These are phyloP conservation scores for Calliopsis andreniformis DNA, from an alignment of 1,140 invertebrate genomes.

Conservation along the genomic window DNA sequence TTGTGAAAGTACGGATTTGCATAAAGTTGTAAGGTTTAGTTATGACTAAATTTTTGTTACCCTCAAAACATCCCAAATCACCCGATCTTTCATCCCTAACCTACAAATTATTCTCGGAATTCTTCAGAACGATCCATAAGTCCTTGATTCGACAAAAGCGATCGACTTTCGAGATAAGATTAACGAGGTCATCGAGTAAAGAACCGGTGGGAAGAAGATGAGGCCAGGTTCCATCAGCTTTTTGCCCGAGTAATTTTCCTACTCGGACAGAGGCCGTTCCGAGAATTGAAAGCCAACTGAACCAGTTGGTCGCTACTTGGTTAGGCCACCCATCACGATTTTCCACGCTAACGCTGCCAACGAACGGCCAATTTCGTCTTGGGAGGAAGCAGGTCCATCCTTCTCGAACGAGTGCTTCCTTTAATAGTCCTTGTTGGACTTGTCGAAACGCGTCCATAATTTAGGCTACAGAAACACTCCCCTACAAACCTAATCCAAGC, in stretches of 20 bases:
- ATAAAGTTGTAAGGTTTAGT: too few relatives aligned
- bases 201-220: conserved; percentile 30
- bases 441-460: background rate
- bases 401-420: background rate
- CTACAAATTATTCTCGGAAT: background rate
- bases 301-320: conserved; percentile 23
- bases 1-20: too few relatives aligned
- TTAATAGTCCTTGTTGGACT: background rate
- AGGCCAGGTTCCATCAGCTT: conserved; percentile 18
- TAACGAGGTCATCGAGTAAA: conserved; percentile 37
- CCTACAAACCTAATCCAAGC: background rate
- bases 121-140: background rate
- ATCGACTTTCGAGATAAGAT: conserved; percentile 36
- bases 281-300: conserved; percentile 40
- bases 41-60: background rate
- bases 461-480: background rate
- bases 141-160: conserved; percentile 26
- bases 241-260: conserved; percentile 38
- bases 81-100: background rate
- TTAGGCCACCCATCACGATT: conserved; percentile 37
- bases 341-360: conserved; percentile 33
- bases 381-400: background rate
- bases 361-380: background rate
- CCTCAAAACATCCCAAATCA: background rate
- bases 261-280: conserved; percentile 23